Conservation (phyloP, 1,140 invertebrate species). For the Atta cephalotes region DNA sequence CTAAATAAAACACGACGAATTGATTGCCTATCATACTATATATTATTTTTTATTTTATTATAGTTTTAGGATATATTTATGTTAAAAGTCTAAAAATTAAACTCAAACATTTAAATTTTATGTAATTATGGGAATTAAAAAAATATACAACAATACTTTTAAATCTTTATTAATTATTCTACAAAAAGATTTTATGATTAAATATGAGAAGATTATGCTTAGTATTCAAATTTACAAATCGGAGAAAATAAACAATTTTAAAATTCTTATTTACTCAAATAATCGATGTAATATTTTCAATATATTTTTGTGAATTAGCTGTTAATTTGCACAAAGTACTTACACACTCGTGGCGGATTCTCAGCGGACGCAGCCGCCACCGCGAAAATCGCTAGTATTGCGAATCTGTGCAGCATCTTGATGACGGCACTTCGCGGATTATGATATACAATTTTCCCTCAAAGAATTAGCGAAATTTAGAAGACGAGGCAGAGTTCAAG, state of each 20-base stretch:
- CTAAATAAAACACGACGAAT: constrained; percentile 81
- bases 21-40: background rate
- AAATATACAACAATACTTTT: background rate
- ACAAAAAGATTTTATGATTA: background rate
- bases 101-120: background rate
- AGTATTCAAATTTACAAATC: background rate
- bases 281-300: background rate
- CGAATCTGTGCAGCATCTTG: constrained; percentile 32
- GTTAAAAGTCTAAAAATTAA: background rate
- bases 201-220: background rate
- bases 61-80: background rate
- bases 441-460: background rate
- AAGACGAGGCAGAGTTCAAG: background rate
- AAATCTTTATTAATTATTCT: background rate
- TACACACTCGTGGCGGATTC: constrained; percentile 51
- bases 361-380: background rate
- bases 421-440: background rate
- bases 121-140: background rate
- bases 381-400: constrained; percentile 8
- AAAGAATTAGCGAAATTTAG: background rate
- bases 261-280: background rate
- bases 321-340: constrained; percentile 36
- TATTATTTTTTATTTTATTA: background rate
- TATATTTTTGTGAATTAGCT: background rate
- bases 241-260: background rate